These are phyloP conservation scores for Typhlomys cinereus DNA, from an alignment of 2,113 vertebrate genomes.

Conservation along the genomic window DNA sequence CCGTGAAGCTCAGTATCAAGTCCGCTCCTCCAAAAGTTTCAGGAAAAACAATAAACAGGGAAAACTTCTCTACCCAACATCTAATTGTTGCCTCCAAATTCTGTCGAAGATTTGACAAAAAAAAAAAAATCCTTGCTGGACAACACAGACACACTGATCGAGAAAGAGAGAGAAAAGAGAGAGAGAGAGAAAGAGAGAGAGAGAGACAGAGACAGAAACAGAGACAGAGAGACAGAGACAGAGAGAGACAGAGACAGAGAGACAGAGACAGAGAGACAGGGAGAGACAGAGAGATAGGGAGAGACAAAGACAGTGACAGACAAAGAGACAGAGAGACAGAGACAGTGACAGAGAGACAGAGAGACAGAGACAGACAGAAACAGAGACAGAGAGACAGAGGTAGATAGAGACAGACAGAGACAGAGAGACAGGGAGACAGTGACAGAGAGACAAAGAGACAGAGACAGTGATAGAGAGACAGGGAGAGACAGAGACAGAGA, in stretches of 20 bases:
- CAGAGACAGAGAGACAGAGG: no score
- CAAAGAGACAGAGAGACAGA: background rate
- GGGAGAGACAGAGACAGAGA: no score
- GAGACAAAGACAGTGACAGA: background rate
- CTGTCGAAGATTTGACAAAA: slow-evolving; percentile 55
- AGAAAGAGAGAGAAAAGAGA: background rate
- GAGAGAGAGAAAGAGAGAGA: background rate
- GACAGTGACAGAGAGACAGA: background rate
- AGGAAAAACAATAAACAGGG: background rate
- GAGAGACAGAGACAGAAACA: background rate
- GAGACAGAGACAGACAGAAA: background rate
- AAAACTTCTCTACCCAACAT: background rate
- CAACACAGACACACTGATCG: background rate
- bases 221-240: background rate
- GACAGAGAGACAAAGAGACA: background rate
- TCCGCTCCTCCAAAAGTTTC: background rate
- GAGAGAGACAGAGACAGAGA: background rate
- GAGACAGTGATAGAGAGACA: background rate
- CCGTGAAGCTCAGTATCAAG: slow-evolving; percentile 8
- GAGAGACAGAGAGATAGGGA: background rate
- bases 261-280: background rate
- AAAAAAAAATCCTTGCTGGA: background rate
- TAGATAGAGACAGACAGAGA: background rate
- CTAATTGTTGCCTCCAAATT: slow-evolving; percentile 65
- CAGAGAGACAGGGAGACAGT: background rate